Conservation (phyloP, 2,797 vertebrate genomes). For the Tokudaia tokunoshimensis region DNA sequence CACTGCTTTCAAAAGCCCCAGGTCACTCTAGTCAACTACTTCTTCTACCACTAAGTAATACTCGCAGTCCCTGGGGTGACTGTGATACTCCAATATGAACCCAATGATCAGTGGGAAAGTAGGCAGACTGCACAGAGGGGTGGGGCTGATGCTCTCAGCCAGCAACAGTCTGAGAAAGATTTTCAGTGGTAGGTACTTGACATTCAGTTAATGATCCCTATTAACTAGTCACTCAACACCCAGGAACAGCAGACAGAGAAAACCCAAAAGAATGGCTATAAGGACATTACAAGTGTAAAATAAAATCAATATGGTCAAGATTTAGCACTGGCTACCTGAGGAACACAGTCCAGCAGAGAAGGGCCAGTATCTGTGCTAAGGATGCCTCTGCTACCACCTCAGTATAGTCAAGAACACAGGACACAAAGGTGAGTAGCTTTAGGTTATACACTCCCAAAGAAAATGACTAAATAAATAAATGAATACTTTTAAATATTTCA, state of each 20-base stretch:
- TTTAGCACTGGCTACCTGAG: neutral
- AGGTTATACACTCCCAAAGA: neutral
- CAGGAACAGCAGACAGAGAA: neutral
- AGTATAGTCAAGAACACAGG: neutral
- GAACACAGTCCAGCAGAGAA: neutral
- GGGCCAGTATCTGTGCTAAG: too few species aligned
- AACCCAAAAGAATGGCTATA: neutral
- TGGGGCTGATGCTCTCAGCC: rapidly evolving
- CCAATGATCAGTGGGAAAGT: neutral
- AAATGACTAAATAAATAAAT: neutral
- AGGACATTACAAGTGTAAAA: neutral
- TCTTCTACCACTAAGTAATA: neutral
- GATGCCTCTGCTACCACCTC: too few species aligned
- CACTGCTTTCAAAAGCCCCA: neutral
- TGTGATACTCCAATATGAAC: neutral
- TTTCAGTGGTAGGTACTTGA: neutral
- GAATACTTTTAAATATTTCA: neutral
- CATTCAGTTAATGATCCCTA: neutral
- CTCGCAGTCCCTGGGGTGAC: neutral
- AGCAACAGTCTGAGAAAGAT: neutral
- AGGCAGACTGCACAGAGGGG: neutral
- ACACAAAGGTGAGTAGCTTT: neutral
- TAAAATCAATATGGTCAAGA: neutral
- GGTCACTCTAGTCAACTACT: neutral
- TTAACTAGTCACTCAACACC: neutral